These are phyloP conservation scores for Oreocharis arfaki DNA, from an alignment of 2,113 vertebrate species.

Conservation along the genomic window DNA sequence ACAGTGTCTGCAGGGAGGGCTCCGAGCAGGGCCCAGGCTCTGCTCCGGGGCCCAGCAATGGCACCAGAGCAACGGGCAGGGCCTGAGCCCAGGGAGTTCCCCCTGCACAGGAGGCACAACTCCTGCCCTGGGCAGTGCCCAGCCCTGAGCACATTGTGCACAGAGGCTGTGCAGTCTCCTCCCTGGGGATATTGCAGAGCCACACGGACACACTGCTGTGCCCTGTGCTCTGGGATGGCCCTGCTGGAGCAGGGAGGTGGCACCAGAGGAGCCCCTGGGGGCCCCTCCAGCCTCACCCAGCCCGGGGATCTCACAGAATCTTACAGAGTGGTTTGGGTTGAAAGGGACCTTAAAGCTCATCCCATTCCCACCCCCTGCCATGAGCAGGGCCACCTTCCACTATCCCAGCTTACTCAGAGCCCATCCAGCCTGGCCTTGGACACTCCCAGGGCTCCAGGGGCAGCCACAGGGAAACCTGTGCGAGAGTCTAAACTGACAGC, in stretches of 20 bases:
- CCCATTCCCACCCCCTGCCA: rapidly evolving
- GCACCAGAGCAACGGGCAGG: neutral
- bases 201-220: neutral
- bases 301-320: neutral
- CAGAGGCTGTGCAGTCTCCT: neutral
- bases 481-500: neutral
- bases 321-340: neutral
- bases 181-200: neutral
- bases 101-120: neutral
- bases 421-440: neutral
- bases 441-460: neutral
- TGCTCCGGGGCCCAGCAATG: neutral
- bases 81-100: neutral
- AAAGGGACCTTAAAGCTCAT: neutral
- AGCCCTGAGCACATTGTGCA: neutral
- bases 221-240: neutral
- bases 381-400: neutral
- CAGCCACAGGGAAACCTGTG: neutral
- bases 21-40: neutral
- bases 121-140: neutral
- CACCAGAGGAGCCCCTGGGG: neutral
- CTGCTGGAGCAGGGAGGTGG: neutral
- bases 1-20: neutral
- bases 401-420: neutral
- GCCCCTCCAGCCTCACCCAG: neutral